Base-by-base conservation (phyloP, 1,140 invertebrate genomes). In the Drosophila nikananu region DNA sequence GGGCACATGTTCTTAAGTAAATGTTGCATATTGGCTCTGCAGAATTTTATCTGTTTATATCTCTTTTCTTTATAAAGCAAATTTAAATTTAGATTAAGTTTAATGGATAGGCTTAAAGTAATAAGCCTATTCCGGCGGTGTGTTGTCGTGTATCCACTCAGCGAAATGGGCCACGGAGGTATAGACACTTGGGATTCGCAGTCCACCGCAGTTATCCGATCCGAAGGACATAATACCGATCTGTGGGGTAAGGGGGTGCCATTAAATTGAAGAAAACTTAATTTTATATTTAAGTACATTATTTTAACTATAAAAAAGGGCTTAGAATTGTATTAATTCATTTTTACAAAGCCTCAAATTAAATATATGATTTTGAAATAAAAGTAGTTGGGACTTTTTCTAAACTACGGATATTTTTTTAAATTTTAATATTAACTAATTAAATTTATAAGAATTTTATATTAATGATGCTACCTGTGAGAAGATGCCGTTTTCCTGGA, bases 171-270 rank as follows among this genome's bases (percentile, higher is more conserved):
- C 95, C n/a, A 96, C 93, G 57, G 95, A 95, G 0, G 95, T 95
- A 80, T 96, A 96, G 2, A 96, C 95, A 76, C 95, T 96, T 21
- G 95, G 95, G 0, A 96, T 94, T 0, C 95, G 95, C 37, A 94
- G 93, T 10, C 94, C 95, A 25, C 96, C 96, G 82, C 96, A 96
- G 86, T 95, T 95, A 76, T 96, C 95, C 2, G 95, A 96, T 3
- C 96, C 95, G 80, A 96, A 96, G 0, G 95, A 96, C 60, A 96
- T 94, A 35, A 96, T 96, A n/a, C 95, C 96, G 54, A 96, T 94
- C 95, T 96, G 55, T 37, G 9, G n/a, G 30, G 15, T 46, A 9
- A 32, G 12, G 8, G 60, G 2, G 19, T 30, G 23, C 8, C 3
- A 27, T 10, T 49, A 15, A 48, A 21, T 48, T 48, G 21, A 2